These are phyloP conservation scores for Pristionchus maxplancki DNA, from an alignment of 2,888 invertebrate genomes.

Conservation along the genomic window DNA sequence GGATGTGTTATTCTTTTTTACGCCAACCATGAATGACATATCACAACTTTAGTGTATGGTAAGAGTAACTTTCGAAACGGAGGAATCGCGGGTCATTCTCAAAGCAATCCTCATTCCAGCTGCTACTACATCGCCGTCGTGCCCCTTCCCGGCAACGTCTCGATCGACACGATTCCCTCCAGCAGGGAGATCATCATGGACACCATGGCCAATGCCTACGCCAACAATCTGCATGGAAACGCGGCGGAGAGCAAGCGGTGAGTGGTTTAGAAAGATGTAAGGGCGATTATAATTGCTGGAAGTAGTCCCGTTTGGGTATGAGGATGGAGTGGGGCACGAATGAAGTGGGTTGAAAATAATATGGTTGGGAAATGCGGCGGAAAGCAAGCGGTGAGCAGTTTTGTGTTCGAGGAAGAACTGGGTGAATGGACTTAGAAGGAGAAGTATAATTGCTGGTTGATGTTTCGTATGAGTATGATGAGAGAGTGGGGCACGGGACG, in stretches of 20 bases:
- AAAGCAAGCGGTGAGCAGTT: background rate
- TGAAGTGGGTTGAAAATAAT: background rate
- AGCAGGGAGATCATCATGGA: slow-evolving; percentile 72
- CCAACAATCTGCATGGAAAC: slow-evolving; percentile 68
- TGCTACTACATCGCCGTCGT: slow-evolving; percentile 77
- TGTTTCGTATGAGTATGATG: too few relatives aligned
- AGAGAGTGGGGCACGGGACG: too few relatives aligned
- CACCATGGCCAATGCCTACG: slow-evolving; percentile 65
- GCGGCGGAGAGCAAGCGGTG: slow-evolving; percentile 37
- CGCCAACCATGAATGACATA: too few relatives aligned
- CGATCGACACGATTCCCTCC: slow-evolving; percentile 64
- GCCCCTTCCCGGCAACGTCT: slow-evolving; percentile 72
- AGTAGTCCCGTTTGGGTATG: background rate
- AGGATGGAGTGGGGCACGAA: background rate
- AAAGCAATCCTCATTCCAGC: slow-evolving; percentile 55
- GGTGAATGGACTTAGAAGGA: too few relatives aligned
- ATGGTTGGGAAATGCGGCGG: background rate
- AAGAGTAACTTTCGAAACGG: too few relatives aligned
- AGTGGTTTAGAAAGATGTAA: background rate
- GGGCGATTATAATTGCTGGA: background rate
- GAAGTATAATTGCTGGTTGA: too few relatives aligned
- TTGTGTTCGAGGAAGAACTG: too few relatives aligned
- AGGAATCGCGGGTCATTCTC: too few relatives aligned
- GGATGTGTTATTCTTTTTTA: too few relatives aligned
- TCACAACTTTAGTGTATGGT: too few relatives aligned